Base-by-base conservation (phyloP, 2,888 invertebrate species). In the Ennomos erosarius region DNA sequence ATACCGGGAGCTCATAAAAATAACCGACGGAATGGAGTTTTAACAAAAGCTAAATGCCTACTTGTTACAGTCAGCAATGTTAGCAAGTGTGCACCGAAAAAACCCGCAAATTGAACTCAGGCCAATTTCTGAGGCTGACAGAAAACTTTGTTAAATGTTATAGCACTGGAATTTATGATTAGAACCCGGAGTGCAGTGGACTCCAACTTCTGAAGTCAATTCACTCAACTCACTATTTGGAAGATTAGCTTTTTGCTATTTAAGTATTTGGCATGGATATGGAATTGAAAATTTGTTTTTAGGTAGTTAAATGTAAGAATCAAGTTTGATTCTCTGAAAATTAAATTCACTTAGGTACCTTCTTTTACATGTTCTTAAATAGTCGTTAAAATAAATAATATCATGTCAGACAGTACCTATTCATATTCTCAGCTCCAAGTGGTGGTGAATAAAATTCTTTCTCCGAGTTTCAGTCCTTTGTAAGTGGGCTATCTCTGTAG, bases 61-160 rank as follows among this genome's bases (percentile, higher is more conserved):
- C 74, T 74, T 71, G 69, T 67, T 59, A 70, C 69, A 68, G 66
- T 74, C 68, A 75, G 67, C 72, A 67, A 64, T 70, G 69, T 76
- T 71, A 75, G 68, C 71, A 69, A 68, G 65, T 65, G 56, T 54
- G 55, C 42, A 60, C 64, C 70, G 26, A 79, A 78, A 73, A 73
- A 71, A 70, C 35, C 50, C 57, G 44, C 61, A 69, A 74, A 71
- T 74, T 76, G 74, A 79, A 81, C 69, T 77, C 68, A 73, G 80
- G 78, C 78, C 79, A 83, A 84, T 85, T 81, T 82, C 80, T 85
- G 84, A 68, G 62, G 76, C 74, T 76, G 82, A 82, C 83, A 79
- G 78, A 75, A 76, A 85, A 84, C 79, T 83, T 84, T 81, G 83
- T 80, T 81, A 81, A 81, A 82, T 78, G 76, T 81, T 81, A 78